These are phyloP conservation scores for Chaitophorus viminalis DNA, from an alignment of 2,888 invertebrate species.

Conservation along the genomic window DNA sequence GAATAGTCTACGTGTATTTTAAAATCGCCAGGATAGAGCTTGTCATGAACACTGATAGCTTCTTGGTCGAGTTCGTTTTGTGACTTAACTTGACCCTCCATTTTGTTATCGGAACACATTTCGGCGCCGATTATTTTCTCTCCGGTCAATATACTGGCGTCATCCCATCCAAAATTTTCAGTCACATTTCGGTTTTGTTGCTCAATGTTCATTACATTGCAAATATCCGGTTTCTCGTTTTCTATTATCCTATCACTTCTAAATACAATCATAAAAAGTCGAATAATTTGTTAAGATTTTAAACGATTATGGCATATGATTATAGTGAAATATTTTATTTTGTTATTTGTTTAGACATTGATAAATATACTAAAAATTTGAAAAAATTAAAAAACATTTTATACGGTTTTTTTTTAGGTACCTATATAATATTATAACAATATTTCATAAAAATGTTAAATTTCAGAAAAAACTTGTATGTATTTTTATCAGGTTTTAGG, in stretches of 20 bases:
- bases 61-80: slow-evolving; percentile 32
- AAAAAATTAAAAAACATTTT: too few relatives aligned
- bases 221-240: not conserved
- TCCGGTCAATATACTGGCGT: slow-evolving; percentile 41
- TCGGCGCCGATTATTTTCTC: slow-evolving; percentile 42
- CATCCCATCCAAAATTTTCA: slow-evolving; percentile 40
- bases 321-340: too few relatives aligned
- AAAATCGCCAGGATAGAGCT: slow-evolving; percentile 54
- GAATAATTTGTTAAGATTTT: too few relatives aligned
- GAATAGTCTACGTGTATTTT: not conserved
- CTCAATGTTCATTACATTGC: slow-evolving; percentile 34
- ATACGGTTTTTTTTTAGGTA: too few relatives aligned
- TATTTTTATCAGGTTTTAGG: too few relatives aligned
- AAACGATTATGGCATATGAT: too few relatives aligned
- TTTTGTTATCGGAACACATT: slow-evolving; percentile 35
- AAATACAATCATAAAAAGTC: too few relatives aligned
- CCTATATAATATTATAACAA: too few relatives aligned
- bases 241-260: not conserved
- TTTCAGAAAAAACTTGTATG: too few relatives aligned
- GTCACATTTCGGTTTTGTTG: slow-evolving; percentile 44
- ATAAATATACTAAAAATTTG: too few relatives aligned
- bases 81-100: slow-evolving; percentile 37
- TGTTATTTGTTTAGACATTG: too few relatives aligned
- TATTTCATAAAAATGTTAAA: too few relatives aligned
- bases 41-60: not conserved